Percentiles rank a stretch among this genome's conserved stretches.
Conservation (phyloP, 2,888 invertebrate species). For the Apotomis betuletana region DNA sequence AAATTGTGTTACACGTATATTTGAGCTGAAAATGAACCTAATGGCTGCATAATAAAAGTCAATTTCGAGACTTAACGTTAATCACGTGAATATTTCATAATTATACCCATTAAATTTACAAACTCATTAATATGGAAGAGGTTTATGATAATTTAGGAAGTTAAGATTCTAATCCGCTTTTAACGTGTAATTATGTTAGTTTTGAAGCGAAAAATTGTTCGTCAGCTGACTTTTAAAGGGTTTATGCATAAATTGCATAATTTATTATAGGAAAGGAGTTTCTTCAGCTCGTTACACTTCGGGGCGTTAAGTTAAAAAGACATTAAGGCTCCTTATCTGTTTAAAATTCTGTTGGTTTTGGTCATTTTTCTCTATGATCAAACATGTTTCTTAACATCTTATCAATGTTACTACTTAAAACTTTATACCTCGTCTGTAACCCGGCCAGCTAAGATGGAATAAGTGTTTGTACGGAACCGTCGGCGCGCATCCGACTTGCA, state of each 20-base stretch:
- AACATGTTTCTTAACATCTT: no score
- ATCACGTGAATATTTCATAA: slow-evolving; percentile 14
- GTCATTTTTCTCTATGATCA: no score
- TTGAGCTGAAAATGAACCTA: slow-evolving; percentile 1
- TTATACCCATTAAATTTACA: slow-evolving; percentile 9
- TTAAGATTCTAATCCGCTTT: neutral
- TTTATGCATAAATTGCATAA: neutral
- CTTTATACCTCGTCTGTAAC: no score
- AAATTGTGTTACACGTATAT: slow-evolving; percentile 8
- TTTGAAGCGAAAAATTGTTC: neutral
- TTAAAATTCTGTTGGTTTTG: no score
- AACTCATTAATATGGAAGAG: slow-evolving; percentile 4
- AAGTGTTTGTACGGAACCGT: no score
- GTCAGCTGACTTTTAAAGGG: neutral
- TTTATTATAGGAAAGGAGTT: no score
- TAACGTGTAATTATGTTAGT: neutral
- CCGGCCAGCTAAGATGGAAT: no score
- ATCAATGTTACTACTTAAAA: no score
- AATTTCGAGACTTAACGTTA: neutral
- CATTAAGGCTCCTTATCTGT: no score
- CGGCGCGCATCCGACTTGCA: no score
- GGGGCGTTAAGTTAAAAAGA: no score
- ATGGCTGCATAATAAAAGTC: slow-evolving; percentile 4
- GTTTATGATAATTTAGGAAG: neutral
- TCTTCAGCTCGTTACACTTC: no score